Conservation (phyloP, 1,140 invertebrate genomes). For the Adoxophyes honmai region DNA sequence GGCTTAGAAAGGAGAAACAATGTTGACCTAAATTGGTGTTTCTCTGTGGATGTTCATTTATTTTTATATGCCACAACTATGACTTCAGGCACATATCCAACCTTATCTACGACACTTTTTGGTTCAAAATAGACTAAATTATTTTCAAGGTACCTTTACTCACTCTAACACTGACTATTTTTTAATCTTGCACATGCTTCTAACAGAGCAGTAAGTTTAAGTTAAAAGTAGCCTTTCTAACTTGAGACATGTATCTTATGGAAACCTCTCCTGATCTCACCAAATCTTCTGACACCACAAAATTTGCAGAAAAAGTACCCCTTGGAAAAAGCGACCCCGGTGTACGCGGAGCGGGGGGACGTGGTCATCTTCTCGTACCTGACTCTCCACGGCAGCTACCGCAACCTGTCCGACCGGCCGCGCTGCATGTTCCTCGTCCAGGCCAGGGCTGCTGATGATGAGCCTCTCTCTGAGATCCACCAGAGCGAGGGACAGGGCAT, state of each 20-base stretch:
- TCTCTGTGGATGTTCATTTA: no score
- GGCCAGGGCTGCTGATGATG: constrained; percentile 11
- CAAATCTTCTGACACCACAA: no score
- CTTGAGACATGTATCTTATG: neutral
- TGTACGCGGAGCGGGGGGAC: constrained; percentile 77
- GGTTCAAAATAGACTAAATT: no score
- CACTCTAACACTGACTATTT: no score
- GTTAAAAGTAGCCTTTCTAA: neutral
- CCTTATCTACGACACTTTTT: no score
- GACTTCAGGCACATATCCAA: no score
- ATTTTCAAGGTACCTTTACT: no score
- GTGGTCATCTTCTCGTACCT: constrained; percentile 81
- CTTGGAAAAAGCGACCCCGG: constrained; percentile 75
- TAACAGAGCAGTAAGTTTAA: neutral
- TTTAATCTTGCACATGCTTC: no score
- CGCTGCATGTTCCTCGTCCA: constrained; percentile 80
- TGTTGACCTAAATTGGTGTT: no score
- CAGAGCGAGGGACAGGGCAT: neutral
- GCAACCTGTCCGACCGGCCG: constrained; percentile 71
- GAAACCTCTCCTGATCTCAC: no score
- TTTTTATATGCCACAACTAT: no score
- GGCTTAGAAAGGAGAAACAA: no score
- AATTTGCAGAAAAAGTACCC: constrained; percentile 72
- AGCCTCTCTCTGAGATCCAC: neutral
- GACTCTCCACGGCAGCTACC: constrained; percentile 79